Percentiles rank a stretch among this genome's conserved stretches.
Evolutionary conservation across 2,797 vertebrate genomes (phyloP).

Genomic region (Chlorospingus semifuscus): DNA sequence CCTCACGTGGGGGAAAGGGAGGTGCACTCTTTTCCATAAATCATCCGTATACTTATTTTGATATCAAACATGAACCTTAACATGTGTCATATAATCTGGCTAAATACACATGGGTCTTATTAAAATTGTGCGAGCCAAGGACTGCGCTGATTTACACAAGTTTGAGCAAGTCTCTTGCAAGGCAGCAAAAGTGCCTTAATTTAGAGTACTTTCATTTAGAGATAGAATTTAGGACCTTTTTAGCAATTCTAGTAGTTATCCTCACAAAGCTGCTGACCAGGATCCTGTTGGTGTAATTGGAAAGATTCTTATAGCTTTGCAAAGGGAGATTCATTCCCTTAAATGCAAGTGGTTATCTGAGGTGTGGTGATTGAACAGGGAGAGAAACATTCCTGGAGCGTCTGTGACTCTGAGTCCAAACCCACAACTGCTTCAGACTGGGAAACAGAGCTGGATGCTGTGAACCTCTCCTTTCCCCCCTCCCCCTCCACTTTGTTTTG

Average conservation of each 20-base stretch:
- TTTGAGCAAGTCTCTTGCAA: slow-evolving; percentile 41
- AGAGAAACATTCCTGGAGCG: not conserved
- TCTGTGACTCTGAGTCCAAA: not conserved
- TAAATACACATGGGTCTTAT: slow-evolving; percentile 76
- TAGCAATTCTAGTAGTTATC: not conserved
- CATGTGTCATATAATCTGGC: slow-evolving; percentile 76
- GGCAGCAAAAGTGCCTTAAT: slow-evolving; percentile 2
- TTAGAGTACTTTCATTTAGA: not conserved
- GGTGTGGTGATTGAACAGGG: not conserved
- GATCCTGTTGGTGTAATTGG: not conserved
- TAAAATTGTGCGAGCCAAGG: slow-evolving; percentile 76
- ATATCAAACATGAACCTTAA: slow-evolving; percentile 77
- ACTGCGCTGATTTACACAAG: slow-evolving; percentile 67
- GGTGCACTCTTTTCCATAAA: slow-evolving; percentile 74
- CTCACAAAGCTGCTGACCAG: not conserved
- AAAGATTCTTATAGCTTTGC: not conserved
- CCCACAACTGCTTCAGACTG: not conserved
- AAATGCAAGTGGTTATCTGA: not conserved
- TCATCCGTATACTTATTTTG: slow-evolving; percentile 78
- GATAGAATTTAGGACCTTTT: not conserved
- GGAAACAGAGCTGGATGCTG: not conserved
- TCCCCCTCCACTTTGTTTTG: not conserved
- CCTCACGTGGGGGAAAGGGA: slow-evolving; percentile 55
- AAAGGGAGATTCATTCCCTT: not conserved
- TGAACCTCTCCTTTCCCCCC: not conserved